Conservation (phyloP, 2,113 vertebrate genomes). For the Clupea harengus region DNA sequence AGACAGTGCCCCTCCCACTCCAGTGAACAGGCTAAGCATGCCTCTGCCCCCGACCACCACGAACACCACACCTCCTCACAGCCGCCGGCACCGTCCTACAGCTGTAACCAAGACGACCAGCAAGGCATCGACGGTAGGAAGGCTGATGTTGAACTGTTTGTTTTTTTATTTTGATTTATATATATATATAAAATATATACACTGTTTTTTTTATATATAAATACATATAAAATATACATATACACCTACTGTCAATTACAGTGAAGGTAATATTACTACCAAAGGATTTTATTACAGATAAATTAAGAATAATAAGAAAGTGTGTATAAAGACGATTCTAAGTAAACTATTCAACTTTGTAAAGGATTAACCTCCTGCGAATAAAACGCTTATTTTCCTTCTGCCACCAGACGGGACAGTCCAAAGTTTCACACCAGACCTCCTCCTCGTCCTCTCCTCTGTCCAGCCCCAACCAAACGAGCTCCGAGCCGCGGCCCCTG, state of each 20-base stretch:
- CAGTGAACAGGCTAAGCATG: constrained; percentile 83
- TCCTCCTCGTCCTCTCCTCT: constrained; percentile 81
- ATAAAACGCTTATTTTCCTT: constrained; percentile 17
- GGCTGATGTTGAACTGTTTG: constrained; percentile 26
- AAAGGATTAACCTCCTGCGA: not conserved
- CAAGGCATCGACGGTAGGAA: constrained; percentile 77
- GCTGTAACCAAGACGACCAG: constrained; percentile 82
- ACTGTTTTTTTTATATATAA: not conserved
- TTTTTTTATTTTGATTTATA: not conserved
- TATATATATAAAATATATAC: too few relatives aligned
- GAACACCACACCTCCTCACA: constrained; percentile 86
- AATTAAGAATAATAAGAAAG: too few relatives aligned
- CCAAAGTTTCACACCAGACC: constrained; percentile 81
- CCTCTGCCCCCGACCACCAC: constrained; percentile 66
- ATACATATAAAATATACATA: not conserved
- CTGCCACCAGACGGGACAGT: constrained; percentile 68
- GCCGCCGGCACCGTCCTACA: constrained; percentile 80
- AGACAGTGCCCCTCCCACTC: constrained; percentile 87
- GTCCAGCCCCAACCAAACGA: constrained; percentile 86
- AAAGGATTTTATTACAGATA: too few relatives aligned
- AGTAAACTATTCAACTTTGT: not conserved
- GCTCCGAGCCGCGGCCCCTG: constrained; percentile 81
- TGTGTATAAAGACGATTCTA: not conserved
- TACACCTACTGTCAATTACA: too few relatives aligned
- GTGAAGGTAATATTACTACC: too few relatives aligned